Evolutionary conservation across 2,888 invertebrate species (phyloP).

Genomic region (Brachyptera putata): DNA sequence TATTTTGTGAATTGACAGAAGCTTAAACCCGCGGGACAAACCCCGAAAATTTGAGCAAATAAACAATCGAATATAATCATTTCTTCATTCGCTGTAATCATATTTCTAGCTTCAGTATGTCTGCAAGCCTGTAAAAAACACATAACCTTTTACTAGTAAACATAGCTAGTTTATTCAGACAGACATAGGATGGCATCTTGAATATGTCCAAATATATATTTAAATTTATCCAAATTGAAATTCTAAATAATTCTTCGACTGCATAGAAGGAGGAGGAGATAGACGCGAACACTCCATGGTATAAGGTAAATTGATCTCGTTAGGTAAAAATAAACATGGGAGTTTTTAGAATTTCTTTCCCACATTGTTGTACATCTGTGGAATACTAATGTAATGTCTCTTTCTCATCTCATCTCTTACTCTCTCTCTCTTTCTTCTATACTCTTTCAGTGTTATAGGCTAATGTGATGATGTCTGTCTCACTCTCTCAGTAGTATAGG

Average conservation of each 20-base stretch:
- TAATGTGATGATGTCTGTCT: no score
- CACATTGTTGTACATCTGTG: not conserved
- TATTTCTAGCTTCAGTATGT: not conserved
- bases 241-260: not conserved
- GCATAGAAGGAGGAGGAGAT: not conserved
- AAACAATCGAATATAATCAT: no score
- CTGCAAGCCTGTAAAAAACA: not conserved
- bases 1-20: no score
- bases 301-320: slow-evolving; percentile 3
- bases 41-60: no score
- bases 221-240: not conserved
- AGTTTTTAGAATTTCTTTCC: not conserved
- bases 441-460: no score
- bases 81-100: no score
- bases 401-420: no score
- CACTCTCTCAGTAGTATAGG: no score
- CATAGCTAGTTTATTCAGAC: no score
- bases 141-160: not conserved
- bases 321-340: not conserved
- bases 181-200: not conserved
- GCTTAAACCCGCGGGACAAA: no score
- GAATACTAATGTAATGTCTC: no score
- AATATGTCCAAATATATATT: not conserved
- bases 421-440: no score
- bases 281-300: not conserved